phyloP scores from a whole-genome alignment of 2,797 vertebrate species.

The Lagorchestes hirsutus region DNA sequence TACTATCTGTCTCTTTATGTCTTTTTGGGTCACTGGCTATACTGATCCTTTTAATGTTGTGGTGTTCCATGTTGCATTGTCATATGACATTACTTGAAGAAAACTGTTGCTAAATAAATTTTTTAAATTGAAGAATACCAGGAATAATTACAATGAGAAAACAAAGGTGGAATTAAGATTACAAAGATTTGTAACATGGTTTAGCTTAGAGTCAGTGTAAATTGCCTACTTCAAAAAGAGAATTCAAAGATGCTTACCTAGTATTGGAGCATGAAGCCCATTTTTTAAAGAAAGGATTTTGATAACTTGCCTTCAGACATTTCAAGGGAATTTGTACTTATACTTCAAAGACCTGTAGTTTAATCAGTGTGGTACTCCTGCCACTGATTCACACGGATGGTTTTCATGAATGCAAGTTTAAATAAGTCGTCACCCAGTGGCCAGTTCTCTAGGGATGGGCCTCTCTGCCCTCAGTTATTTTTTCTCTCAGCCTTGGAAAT shows the following conservation, averaged over 20 bases:
- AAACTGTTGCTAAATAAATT: not conserved
- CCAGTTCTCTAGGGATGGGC: not conserved
- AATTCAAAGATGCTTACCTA: not conserved
- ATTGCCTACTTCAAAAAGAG: not conserved
- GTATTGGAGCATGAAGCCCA: not conserved
- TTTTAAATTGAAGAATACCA: not conserved
- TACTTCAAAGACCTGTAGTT: not conserved
- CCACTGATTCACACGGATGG: not conserved
- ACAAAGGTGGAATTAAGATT: not conserved
- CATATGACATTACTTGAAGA: not conserved
- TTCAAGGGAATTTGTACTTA: not conserved
- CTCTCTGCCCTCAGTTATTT: not conserved
- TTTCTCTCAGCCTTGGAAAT: not conserved
- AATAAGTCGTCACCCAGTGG: not conserved
- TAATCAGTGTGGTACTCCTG: not conserved
- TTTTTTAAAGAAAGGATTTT: not conserved
- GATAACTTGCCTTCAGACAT: not conserved
- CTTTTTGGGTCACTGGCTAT: not conserved
- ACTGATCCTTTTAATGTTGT: not conserved
- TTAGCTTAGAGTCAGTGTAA: not conserved
- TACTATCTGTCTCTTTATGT: not conserved
- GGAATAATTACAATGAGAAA: not conserved
- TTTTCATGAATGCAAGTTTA: not conserved
- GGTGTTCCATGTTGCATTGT: not conserved
- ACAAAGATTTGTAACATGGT: not conserved